phyloP scores from a whole-genome alignment of 2,113 vertebrate species.

The Brachyistius frenatus region DNA sequence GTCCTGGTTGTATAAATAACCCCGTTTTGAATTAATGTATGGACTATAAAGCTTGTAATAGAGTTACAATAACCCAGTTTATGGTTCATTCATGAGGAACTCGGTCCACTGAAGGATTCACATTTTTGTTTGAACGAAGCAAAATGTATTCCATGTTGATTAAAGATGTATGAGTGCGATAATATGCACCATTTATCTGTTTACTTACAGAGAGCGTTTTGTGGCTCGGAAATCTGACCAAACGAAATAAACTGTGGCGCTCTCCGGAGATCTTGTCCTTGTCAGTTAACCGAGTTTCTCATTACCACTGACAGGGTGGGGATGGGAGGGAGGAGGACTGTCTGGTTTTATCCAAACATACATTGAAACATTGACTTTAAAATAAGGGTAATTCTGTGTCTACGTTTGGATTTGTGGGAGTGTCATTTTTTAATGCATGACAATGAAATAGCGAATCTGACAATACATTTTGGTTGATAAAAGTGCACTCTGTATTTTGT shows the following conservation, averaged over 20 bases:
- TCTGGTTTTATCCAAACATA: not conserved
- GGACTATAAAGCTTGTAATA: constrained; percentile 35
- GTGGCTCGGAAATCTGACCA: constrained; percentile 23
- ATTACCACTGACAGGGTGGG: constrained; percentile 14
- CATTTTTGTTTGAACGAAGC: constrained; percentile 44
- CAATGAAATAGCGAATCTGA: not conserved
- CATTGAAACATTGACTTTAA: not conserved
- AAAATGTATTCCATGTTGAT: constrained; percentile 47
- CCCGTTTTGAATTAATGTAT: constrained; percentile 18
- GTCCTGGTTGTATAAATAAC: not conserved
- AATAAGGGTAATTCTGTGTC: not conserved
- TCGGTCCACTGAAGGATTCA: constrained; percentile 25
- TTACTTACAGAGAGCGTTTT: constrained; percentile 28
- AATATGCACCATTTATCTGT: constrained; percentile 38
- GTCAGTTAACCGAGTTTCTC: constrained; percentile 33
- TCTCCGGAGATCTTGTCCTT: constrained; percentile 21
- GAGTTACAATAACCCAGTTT: constrained; percentile 44
- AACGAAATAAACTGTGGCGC: constrained; percentile 34
- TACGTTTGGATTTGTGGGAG: not conserved
- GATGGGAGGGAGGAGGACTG: not conserved
- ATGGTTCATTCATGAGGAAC: constrained; percentile 31
- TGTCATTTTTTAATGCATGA: not conserved
- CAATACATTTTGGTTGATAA: not conserved
- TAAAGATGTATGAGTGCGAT: constrained; percentile 54
- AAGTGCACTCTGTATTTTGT: constrained; percentile 1